These are phyloP conservation scores for Mongoloraphidia duomilia DNA, from an alignment of 2,888 invertebrate genomes.

Conservation along the genomic window DNA sequence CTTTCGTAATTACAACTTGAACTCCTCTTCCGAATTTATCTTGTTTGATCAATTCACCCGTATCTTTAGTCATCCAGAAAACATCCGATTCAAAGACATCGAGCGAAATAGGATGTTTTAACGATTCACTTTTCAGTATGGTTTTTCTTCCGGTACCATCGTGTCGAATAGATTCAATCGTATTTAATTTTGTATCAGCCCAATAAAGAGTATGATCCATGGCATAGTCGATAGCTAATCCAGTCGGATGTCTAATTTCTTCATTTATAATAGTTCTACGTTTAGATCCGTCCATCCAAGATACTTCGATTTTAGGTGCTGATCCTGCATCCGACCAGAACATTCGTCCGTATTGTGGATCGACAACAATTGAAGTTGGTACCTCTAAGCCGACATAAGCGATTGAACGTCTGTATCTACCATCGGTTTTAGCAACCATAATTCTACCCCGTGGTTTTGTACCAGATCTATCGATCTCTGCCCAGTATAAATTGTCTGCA, in stretches of 20 bases:
- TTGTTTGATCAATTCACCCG: slow-evolving; percentile 74
- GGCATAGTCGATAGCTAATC: slow-evolving; percentile 77
- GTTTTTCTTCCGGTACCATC: slow-evolving; percentile 66
- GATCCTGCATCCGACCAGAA: slow-evolving; percentile 91
- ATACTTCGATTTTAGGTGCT: slow-evolving; percentile 81
- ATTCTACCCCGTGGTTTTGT: slow-evolving; percentile 64
- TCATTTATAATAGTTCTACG: slow-evolving; percentile 68
- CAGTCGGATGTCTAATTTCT: slow-evolving; percentile 72
- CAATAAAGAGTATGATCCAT: slow-evolving; percentile 87
- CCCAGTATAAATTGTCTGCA: slow-evolving; percentile 88
- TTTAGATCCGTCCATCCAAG: slow-evolving; percentile 95
- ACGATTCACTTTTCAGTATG: slow-evolving; percentile 53
- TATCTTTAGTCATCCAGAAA: slow-evolving; percentile 85
- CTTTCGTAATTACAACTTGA: slow-evolving; percentile 64
- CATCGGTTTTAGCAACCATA: slow-evolving; percentile 80
- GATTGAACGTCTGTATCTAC: slow-evolving; percentile 70
- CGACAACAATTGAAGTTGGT: slow-evolving; percentile 79
- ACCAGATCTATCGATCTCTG: slow-evolving; percentile 65
- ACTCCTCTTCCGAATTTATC: slow-evolving; percentile 96
- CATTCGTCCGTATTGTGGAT: slow-evolving; percentile 73
- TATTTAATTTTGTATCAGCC: slow-evolving; percentile 87
- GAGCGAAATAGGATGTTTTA: slow-evolving; percentile 70
- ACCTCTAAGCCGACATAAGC: slow-evolving; percentile 66
- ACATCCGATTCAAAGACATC: slow-evolving; percentile 89
- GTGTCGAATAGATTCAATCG: slow-evolving; percentile 70